phyloP scores from a whole-genome alignment of 2,113 vertebrate species.

The Rhinopomastus cyanomelas region DNA sequence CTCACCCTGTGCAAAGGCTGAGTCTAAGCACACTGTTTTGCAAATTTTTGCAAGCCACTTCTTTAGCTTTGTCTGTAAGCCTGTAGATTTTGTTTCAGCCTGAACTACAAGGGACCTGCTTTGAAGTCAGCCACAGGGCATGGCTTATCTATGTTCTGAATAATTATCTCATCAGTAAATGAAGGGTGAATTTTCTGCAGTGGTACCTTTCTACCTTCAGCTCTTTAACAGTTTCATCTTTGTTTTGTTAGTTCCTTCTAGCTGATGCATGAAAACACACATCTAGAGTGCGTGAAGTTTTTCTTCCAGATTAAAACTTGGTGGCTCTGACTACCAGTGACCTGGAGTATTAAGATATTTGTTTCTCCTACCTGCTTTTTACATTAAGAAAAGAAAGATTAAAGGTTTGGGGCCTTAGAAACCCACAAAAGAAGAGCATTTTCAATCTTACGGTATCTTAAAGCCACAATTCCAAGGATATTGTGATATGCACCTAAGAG shows the following conservation, averaged over 20 bases:
- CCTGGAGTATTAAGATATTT: neutral
- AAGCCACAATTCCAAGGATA: neutral
- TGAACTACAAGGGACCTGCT: neutral
- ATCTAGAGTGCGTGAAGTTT: neutral
- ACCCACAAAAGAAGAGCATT: neutral
- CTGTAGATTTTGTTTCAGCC: neutral
- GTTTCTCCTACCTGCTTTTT: neutral
- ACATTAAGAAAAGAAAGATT: neutral
- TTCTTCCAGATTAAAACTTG: neutral
- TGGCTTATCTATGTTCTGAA: neutral
- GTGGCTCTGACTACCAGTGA: neutral
- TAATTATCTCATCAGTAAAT: neutral
- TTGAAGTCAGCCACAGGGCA: neutral
- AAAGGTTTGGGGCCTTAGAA: neutral
- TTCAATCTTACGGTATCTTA: neutral
- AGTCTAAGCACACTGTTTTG: neutral
- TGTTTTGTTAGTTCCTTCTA: neutral
- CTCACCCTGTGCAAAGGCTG: neutral
- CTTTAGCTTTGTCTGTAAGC: neutral
- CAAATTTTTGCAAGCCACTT: neutral
- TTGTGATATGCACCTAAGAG: neutral
- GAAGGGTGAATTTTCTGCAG: neutral
- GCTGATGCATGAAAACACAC: neutral
- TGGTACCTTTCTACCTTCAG: neutral
- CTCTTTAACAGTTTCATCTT: neutral